Base-by-base conservation (phyloP, 2,113 vertebrate species). In the Rhegmatorhina hoffmannsi region DNA sequence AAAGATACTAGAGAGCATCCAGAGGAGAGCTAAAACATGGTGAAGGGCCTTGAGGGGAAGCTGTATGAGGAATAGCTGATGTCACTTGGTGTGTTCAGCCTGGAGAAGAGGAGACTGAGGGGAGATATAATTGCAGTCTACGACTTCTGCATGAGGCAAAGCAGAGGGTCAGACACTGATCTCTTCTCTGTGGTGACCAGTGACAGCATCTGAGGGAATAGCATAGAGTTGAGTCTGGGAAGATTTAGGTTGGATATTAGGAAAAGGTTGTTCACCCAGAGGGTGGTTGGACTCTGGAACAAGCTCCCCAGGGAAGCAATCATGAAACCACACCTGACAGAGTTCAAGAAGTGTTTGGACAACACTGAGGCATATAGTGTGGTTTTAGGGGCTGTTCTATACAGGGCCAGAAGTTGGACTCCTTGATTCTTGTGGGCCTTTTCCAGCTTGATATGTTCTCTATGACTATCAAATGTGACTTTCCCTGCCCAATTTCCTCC, bases 351-450 rank as follows among this genome's bases (percentile, higher is more conserved):
- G 5, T 3, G 1, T 66, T 66, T 44, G 59, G 44, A 66, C 9
- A 59, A 7, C 7, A 6, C 8, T 59, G 6, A 1, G 21, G 21
- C 8, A 11, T 8, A 13, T 10, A 18, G 8, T 33, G 21, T 44
- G 21, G 58, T 10, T 44, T 8, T 58, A 73, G 18, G 36, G 12
- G 11, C 38, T 36, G 19, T 44, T 1, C 33, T 44, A 14, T 74
- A 15, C 28, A 67, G 44, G 44, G 7, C 23, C 28, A 38, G 6
- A 28, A 67, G 10, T 2, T 46, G 24, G 44, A 64, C 33, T 74
- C 0, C 0, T 8, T 73, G 17, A 28, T 66, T 12, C 8, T 28
- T 50, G 52, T 38, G 18, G 3, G 13, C 67, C 33, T 8, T 18
- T 67, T 82, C 28, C 46, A 59, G 19, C 18, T 46, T 59, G 12